These are phyloP conservation scores for Myoxocephalus aenaeus DNA, from an alignment of 2,797 vertebrate species.

Conservation along the genomic window DNA sequence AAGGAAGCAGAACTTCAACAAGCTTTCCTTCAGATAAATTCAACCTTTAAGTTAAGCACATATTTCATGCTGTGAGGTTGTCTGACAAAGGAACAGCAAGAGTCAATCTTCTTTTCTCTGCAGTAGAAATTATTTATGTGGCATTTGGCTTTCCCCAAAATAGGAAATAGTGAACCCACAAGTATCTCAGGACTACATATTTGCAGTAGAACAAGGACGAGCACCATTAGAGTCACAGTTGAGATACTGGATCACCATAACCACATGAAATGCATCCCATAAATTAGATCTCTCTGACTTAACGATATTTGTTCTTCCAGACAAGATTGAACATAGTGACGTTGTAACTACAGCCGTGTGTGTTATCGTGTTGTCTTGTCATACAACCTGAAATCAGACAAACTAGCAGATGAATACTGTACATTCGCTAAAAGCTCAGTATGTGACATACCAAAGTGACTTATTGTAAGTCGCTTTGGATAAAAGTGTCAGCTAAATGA, in stretches of 20 bases:
- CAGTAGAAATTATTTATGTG: slow-evolving; percentile 60
- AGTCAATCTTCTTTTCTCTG: slow-evolving; percentile 51
- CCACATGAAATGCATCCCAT: slow-evolving; percentile 4
- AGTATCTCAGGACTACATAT: slow-evolving; percentile 15
- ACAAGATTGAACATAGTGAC: neutral
- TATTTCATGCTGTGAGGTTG: slow-evolving; percentile 53
- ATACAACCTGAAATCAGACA: neutral
- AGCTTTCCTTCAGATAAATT: slow-evolving; percentile 22
- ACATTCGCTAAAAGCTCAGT: neutral
- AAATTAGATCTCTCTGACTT: neutral
- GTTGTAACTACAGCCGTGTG: neutral
- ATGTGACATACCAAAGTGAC: no score
- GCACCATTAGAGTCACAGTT: slow-evolving; percentile 12
- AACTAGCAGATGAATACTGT: neutral
- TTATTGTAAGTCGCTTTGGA: no score
- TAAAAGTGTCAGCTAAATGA: no score
- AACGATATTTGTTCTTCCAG: neutral
- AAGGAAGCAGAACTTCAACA: neutral
- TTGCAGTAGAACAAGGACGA: neutral
- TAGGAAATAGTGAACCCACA: slow-evolving; percentile 33
- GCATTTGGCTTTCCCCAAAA: slow-evolving; percentile 53
- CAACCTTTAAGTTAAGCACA: slow-evolving; percentile 42
- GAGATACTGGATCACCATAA: neutral
- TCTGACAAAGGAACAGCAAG: slow-evolving; percentile 57
- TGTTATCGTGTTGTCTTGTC: neutral